phyloP scores from a whole-genome alignment of 64 coral and sea anemone species.

The Acropora yongei region DNA sequence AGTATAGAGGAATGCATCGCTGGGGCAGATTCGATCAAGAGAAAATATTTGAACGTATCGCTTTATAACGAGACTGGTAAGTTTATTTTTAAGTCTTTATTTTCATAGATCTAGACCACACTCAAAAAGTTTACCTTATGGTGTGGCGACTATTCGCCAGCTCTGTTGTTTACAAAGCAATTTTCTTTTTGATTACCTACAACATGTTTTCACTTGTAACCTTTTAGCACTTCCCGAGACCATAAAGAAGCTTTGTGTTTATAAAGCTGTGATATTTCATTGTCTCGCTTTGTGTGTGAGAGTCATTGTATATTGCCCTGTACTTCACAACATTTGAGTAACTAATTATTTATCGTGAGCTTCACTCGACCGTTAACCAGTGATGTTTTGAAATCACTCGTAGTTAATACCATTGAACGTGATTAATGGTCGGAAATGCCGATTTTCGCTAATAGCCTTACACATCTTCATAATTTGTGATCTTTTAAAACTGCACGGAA shows the following conservation, averaged over 20 bases:
- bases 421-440: no score
- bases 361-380: not conserved
- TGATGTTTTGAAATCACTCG: not conserved
- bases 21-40: conserved; percentile 66
- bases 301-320: not conserved
- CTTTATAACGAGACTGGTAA: conserved; percentile 83
- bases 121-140: not conserved
- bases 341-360: not conserved
- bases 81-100: not conserved
- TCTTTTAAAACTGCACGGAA: no score
- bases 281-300: no score
- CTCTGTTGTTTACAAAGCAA: not conserved
- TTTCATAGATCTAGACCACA: not conserved
- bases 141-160: not conserved
- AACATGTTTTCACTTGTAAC: not conserved
- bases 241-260: not conserved
- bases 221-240: not conserved
- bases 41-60: conserved; percentile 83
- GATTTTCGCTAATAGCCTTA: no score
- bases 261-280: not conserved
- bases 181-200: not conserved
- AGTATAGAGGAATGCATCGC: conserved; percentile 74
- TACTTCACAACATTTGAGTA: not conserved
- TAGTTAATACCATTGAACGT: not conserved
- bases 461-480: no score